Percentiles rank a stretch among this genome's conserved stretches.
Conservation (phyloP, 2,888 invertebrate genomes). For the Lobophora halterata region DNA sequence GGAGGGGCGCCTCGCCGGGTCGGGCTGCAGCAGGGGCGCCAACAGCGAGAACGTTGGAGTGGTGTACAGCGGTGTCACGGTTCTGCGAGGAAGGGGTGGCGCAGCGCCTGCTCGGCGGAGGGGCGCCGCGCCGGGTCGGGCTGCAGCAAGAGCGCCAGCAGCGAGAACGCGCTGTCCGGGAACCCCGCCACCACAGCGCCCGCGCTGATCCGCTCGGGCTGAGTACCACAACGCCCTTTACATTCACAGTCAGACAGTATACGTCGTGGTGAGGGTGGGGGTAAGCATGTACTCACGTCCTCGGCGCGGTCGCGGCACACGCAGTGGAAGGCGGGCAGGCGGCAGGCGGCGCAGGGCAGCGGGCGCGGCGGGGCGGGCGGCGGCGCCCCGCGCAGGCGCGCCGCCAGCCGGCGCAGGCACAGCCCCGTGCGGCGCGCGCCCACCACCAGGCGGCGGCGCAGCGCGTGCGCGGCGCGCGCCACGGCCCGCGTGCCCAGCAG, state of each 20-base stretch:
- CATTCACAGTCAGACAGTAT: too few relatives aligned
- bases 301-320: constrained; percentile 46
- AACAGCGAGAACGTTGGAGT: constrained; percentile 89
- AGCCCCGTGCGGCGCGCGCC: constrained; percentile 39
- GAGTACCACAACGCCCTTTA: constrained; percentile 2
- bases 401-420: constrained; percentile 29
- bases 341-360: constrained; percentile 32
- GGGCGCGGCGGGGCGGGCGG: constrained; percentile 24
- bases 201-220: constrained; percentile 39
- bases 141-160: constrained; percentile 86
- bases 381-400: constrained; percentile 21
- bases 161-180: constrained; percentile 87
- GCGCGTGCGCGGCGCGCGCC: constrained; percentile 83
- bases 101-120: constrained; percentile 86
- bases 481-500: constrained; percentile 88
- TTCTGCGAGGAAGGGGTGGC: constrained; percentile 85
- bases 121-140: constrained; percentile 88
- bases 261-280: too few relatives aligned
- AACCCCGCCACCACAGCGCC: constrained; percentile 61
- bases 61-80: background rate
- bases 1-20: constrained; percentile 86
- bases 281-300: constrained; percentile 32
- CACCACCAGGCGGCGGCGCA: constrained; percentile 49
- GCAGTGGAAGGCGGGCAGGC: constrained; percentile 37
- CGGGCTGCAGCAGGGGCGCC: constrained; percentile 86